These are phyloP conservation scores for Microtus pennsylvanicus DNA, from an alignment of 2,113 vertebrate species.

Conservation along the genomic window DNA sequence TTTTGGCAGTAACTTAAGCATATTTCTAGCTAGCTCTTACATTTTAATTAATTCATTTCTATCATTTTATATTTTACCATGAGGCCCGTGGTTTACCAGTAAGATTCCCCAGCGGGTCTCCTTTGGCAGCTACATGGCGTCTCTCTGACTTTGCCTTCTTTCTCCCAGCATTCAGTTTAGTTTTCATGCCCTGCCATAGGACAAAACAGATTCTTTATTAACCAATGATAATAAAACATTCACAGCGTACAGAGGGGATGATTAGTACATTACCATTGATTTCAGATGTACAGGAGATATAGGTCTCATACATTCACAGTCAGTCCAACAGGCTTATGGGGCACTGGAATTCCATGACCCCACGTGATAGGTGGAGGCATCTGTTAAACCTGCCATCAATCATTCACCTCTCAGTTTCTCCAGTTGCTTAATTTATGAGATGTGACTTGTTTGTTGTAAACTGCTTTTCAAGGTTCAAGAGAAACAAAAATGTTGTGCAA, in stretches of 20 bases:
- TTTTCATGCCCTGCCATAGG: no score
- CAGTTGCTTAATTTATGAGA: constrained; percentile 49
- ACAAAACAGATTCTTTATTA: no score
- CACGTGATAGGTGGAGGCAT: not conserved
- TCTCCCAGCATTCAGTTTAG: no score
- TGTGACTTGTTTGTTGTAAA: constrained; percentile 65
- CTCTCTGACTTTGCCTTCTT: no score
- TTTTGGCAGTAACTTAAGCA: no score
- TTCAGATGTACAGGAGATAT: constrained; percentile 29
- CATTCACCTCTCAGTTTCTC: constrained; percentile 23
- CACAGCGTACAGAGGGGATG: not conserved
- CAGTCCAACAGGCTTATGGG: not conserved
- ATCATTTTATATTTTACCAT: no score
- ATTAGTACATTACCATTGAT: constrained; percentile 8
- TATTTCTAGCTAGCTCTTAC: no score
- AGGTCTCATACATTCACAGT: not conserved
- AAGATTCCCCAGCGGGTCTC: no score
- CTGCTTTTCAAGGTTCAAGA: constrained; percentile 60
- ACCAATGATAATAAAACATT: no score
- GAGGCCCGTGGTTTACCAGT: no score
- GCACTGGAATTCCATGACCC: not conserved
- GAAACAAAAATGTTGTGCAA: constrained; percentile 50
- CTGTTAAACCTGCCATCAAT: constrained; percentile 42
- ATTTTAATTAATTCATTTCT: no score
- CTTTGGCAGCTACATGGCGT: no score